Percentiles rank a stretch among this genome's conserved stretches.
These are phyloP conservation scores for Brachypalpus laphriformis DNA, from an alignment of 2,888 invertebrate genomes.

Conservation along the genomic window DNA sequence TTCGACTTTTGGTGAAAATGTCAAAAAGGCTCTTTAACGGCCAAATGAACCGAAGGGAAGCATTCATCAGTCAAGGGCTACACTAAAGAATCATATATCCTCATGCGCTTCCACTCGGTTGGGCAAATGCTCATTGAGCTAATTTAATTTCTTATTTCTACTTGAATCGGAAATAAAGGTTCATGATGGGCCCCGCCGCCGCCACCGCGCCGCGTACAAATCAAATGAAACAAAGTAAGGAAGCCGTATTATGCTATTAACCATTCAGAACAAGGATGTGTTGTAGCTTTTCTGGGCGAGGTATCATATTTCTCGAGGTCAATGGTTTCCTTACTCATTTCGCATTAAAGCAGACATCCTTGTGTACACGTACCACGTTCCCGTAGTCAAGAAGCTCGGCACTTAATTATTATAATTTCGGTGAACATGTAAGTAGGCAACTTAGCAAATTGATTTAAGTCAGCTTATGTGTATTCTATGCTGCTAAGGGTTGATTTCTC, in stretches of 20 bases:
- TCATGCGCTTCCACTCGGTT: constrained; percentile 77
- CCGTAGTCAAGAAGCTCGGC: constrained; percentile 15
- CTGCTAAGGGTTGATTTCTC: too few relatives aligned
- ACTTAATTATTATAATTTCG: constrained; percentile 59
- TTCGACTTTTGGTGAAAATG: constrained; percentile 41
- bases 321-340: constrained; percentile 2
- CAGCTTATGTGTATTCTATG: not conserved
- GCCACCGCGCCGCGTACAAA: constrained; percentile 29
- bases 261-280: constrained; percentile 1
- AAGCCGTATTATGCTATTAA: constrained; percentile 61
- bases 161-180: constrained; percentile 59
- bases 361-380: not conserved
- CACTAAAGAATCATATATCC: constrained; percentile 32
- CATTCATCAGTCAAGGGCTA: constrained; percentile 28
- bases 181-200: constrained; percentile 47
- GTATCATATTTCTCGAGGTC: constrained; percentile 44
- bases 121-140: constrained; percentile 81
- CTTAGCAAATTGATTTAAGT: constrained; percentile 62
- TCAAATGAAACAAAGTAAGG: constrained; percentile 64
- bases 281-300: not conserved
- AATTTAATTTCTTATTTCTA: constrained; percentile 78
- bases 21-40: constrained; percentile 63
- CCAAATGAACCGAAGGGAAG: constrained; percentile 31
- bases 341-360: not conserved
- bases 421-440: constrained; percentile 37